These are phyloP conservation scores for Sphaerodactylus townsendi DNA, from an alignment of 2,113 vertebrate genomes.

Conservation along the genomic window DNA sequence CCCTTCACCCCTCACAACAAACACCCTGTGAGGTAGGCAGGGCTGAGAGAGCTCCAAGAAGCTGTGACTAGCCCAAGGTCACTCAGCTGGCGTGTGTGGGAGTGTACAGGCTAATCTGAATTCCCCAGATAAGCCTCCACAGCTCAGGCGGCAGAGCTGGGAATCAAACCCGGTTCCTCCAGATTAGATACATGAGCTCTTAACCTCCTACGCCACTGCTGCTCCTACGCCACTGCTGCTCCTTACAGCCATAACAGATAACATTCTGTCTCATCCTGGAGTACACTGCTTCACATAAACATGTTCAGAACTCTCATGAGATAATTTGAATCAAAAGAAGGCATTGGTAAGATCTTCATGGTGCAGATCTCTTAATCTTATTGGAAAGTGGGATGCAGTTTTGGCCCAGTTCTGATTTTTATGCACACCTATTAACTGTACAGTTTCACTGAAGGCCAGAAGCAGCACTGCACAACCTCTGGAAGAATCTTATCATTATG, in stretches of 20 bases:
- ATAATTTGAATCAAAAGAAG: not conserved
- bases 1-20: no score
- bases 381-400: not conserved
- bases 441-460: not conserved
- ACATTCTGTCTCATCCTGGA: not conserved
- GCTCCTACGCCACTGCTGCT: no score
- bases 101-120: no score
- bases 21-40: no score
- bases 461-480: not conserved
- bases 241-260: not conserved
- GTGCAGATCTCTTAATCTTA: not conserved
- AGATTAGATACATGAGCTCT: no score
- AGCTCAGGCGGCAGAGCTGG: no score
- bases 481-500: not conserved
- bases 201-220: no score
- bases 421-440: not conserved
- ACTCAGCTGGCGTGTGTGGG: no score
- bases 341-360: not conserved
- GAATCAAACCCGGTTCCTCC: no score
- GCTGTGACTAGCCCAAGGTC: no score
- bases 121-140: no score
- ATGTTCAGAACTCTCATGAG: not conserved
- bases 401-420: not conserved
- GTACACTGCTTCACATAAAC: not conserved
- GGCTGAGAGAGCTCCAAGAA: no score